Evolutionary conservation across 2,888 invertebrate genomes (phyloP).

Genomic region (Ptycholaimellus sp.): DNA sequence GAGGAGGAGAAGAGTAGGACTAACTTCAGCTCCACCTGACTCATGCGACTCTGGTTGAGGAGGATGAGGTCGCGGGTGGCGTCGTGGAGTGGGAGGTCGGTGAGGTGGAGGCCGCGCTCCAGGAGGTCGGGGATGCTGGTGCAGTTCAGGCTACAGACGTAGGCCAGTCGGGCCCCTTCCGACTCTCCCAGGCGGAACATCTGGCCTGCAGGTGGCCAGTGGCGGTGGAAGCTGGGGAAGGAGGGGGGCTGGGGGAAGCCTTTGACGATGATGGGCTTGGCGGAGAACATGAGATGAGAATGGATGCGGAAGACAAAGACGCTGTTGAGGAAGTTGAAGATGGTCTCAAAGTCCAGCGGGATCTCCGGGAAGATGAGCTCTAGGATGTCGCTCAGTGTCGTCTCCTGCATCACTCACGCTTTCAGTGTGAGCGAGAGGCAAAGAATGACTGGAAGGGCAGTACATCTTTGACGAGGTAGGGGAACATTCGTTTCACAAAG

Average conservation of each 20-base stretch:
- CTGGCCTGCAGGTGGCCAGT: constrained; percentile 3
- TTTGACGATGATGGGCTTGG: not conserved
- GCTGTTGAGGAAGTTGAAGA: constrained; percentile 3
- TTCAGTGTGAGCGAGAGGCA: no score
- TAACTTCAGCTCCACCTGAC: constrained; percentile 22
- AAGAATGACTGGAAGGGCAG: no score
- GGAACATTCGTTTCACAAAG: no score
- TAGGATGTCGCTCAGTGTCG: constrained; percentile 17
- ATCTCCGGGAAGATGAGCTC: constrained; percentile 20
- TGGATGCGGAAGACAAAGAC: constrained; percentile 3
- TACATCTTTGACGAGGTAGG: no score
- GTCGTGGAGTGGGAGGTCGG: constrained; percentile 23
- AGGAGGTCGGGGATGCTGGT: constrained; percentile 18
- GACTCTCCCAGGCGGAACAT: constrained; percentile 2
- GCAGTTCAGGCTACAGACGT: constrained; percentile 20
- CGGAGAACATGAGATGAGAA: not conserved
- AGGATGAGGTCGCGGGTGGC: constrained; percentile 23
- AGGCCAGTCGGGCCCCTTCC: constrained; percentile 6
- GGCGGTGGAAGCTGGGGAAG: no score
- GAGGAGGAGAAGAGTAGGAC: no score
- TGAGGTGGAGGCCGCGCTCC: constrained; percentile 18
- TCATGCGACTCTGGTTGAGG: constrained; percentile 23
- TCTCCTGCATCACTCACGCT: no score
- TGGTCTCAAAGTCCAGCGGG: constrained; percentile 2
- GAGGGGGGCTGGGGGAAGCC: no score